Evolutionary conservation across 2,113 vertebrate species (phyloP), one percentile per base, ranked within the genome.

Genomic region (Ailurus styani): DNA sequence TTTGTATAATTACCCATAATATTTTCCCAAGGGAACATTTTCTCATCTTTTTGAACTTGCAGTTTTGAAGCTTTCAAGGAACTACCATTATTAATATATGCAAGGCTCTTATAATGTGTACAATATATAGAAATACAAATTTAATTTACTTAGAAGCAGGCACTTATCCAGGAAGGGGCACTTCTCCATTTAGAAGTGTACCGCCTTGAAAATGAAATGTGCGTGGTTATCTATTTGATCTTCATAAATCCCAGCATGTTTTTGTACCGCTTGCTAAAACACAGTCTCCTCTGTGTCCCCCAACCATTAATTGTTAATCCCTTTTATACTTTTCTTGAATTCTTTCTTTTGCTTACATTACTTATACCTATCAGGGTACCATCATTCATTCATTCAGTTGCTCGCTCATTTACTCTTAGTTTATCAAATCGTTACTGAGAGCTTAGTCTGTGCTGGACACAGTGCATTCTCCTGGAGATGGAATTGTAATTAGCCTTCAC

Each of bases 351-450:
- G 17, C 42, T 95, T 87, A 54, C 2, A n/a, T 70, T 57, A 60
- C 29, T 96, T 92, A 64, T 87, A 72, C 13, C 27, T 73, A 75
- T 37, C 54, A 81, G 11, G 25, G 18, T 64, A 62, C 31, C 20
- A 78, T 82, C 75, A 47, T 77, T 90, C n/a, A 89, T 79, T 85
- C n/a, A 91, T 78, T 87, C 27, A 81, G 11, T 29, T 50, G 1
- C 6, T 70, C 90, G 84, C 54, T 92, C 79, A 64, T 57, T 86
- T 78, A 93, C 64, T 93, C 45, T 73, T 47, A 73, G 45, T 13
- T 90, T 62, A 87, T 85, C 52, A 87, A 91, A 64, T 96, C 47
- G 66, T 72, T 93, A 79, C 91, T 68, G 78, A 82, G 12, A 77
- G 17, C 34, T 79, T 29, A 75, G 8, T 68, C 47, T 34, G 42